phyloP scores from a whole-genome alignment of 2,113 vertebrate species.

The Caracal caracal region DNA sequence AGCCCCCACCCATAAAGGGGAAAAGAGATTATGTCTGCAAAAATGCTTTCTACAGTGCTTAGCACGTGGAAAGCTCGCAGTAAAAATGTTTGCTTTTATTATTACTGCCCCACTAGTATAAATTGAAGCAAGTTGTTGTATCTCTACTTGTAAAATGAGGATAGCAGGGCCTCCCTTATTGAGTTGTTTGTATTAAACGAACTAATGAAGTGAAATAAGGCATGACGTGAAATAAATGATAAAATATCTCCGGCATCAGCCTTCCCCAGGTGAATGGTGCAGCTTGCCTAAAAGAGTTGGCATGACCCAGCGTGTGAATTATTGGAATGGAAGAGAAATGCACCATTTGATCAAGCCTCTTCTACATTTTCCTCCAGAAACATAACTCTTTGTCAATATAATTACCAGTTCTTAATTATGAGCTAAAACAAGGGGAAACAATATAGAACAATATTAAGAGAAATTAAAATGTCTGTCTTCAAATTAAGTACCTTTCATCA shows the following conservation, averaged over 20 bases:
- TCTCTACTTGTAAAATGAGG: neutral
- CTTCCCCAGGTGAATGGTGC: neutral
- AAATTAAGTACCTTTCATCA: slow-evolving; percentile 67
- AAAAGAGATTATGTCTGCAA: slow-evolving; percentile 20
- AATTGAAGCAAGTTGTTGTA: neutral
- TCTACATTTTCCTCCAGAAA: slow-evolving; percentile 5
- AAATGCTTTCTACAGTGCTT: neutral
- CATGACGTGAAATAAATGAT: neutral
- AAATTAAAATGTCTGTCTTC: slow-evolving; percentile 66
- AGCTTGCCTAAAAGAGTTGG: neutral
- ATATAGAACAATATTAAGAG: slow-evolving; percentile 46
- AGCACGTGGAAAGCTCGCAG: neutral
- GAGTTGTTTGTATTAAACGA: slow-evolving; percentile 11
- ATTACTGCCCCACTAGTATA: neutral
- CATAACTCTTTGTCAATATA: neutral
- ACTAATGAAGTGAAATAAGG: slow-evolving; percentile 29
- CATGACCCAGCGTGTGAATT: neutral
- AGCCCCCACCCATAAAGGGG: neutral
- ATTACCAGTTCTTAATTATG: slow-evolving; percentile 6
- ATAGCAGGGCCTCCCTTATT: neutral
- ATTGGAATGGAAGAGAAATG: neutral
- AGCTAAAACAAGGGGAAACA: slow-evolving; percentile 28
- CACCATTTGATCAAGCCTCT: neutral
- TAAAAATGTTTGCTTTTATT: neutral
- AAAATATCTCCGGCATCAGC: neutral